Base-by-base conservation (phyloP, 2,113 vertebrate species). In the Proteles cristata region DNA sequence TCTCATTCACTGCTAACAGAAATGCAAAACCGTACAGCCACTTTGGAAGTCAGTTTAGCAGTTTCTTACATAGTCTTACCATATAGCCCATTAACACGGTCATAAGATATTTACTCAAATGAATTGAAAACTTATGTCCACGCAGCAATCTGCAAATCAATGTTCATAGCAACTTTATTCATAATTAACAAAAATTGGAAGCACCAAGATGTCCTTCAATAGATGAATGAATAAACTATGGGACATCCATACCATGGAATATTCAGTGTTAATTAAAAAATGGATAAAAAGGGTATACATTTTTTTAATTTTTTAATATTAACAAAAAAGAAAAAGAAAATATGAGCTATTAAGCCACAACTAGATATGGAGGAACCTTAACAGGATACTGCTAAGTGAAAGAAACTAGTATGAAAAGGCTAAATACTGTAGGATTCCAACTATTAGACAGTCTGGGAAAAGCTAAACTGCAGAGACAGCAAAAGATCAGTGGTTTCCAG, bases 141-240 rank as follows among this genome's bases (percentile, higher is more conserved):
- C n/a, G 80, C 23, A 85, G 69, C 88, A 83, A 68, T 4, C 7
- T 76, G 10, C 33, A 58, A 35, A 43, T 43, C 58, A 66, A 28
- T 23, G 35, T 50, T 85, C 50, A 84, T 7, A 79, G 71, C 25
- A 89, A 3, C 63, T 93, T 93, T 83, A 83, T 39, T 83, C 61
- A 69, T 23, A 96, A 55, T 11, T 68, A 7, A 53, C 65, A 55
- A 86, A 90, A 69, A 48, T 0, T n/a, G n/a, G 45, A 95, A 86
- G 58, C 17, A 74, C 7, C 26, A 74, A 6, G 6, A 50, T n/a
- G 3, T 74, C 21, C 74, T 74, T 66, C 55, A 66, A 23, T 4
- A 61, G 28, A 25, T 26, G 9, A 81, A 50, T 35, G 66, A 12
- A 68, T n/a, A 74, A 58, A 81, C 35, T 48, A 55, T 14, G 28